These are phyloP conservation scores for Stomorhina lunata DNA, from an alignment of 2,888 invertebrate species.

Conservation along the genomic window DNA sequence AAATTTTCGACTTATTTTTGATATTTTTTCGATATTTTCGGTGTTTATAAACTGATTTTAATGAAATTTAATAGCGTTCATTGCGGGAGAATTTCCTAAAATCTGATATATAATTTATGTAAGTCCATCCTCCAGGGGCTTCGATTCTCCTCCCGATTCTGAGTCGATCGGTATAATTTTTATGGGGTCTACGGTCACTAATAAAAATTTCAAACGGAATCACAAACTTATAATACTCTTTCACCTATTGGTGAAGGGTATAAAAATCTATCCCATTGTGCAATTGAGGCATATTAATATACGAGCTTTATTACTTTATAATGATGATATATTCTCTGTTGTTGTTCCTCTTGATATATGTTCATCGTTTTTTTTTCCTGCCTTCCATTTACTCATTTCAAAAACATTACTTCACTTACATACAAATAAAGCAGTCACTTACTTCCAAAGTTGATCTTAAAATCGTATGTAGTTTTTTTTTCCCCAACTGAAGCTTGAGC, in stretches of 20 bases:
- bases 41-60: too few species aligned
- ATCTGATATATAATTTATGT: too few species aligned
- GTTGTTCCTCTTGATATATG: slow-evolving; percentile 3
- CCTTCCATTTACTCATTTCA: neutral
- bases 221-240: neutral
- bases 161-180: too few species aligned
- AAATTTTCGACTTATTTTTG: too few species aligned
- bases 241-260: neutral
- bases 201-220: too few species aligned
- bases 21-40: too few species aligned
- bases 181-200: too few species aligned
- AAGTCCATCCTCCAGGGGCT: too few species aligned
- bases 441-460: neutral
- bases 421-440: slow-evolving; percentile 52
- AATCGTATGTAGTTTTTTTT: slow-evolving; percentile 42
- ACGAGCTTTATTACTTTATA: slow-evolving; percentile 62
- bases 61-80: too few species aligned
- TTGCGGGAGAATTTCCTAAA: too few species aligned
- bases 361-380: slow-evolving; percentile 10
- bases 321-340: slow-evolving; percentile 51
- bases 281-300: slow-evolving; percentile 45
- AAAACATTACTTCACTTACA: slow-evolving; percentile 19
- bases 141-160: too few species aligned
- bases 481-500: slow-evolving; percentile 56
- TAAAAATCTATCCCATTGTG: slow-evolving; percentile 32